These are phyloP conservation scores for Stenchaetothrips biformis DNA, from an alignment of 2,888 invertebrate genomes.

Conservation along the genomic window DNA sequence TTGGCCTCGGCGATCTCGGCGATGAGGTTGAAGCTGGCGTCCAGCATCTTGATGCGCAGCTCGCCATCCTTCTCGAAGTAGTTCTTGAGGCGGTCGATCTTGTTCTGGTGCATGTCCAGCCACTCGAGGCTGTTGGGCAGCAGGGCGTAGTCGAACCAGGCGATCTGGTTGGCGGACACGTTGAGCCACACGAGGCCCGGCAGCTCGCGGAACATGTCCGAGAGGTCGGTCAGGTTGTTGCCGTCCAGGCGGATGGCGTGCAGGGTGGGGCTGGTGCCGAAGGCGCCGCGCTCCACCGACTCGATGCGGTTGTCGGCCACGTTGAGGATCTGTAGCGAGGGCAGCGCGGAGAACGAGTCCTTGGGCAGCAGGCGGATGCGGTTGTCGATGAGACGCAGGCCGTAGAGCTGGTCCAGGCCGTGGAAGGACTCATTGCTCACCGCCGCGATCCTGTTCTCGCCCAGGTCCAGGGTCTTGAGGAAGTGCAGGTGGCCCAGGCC, in stretches of 20 bases:
- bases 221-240: constrained; percentile 71
- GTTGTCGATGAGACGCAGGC: constrained; percentile 74
- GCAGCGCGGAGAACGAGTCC: constrained; percentile 66
- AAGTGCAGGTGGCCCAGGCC: constrained; percentile 65
- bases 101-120: constrained; percentile 76
- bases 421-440: constrained; percentile 67
- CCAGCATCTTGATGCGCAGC: constrained; percentile 67
- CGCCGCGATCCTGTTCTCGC: constrained; percentile 71
- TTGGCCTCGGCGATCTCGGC: constrained; percentile 62
- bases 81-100: constrained; percentile 69
- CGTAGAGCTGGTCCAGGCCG: constrained; percentile 68
- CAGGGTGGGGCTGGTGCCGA: constrained; percentile 66
- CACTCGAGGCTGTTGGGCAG: constrained; percentile 70
- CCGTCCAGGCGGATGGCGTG: constrained; percentile 72
- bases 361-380: constrained; percentile 69
- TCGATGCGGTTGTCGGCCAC: constrained; percentile 73
- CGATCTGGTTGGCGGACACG: constrained; percentile 71
- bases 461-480: constrained; percentile 72
- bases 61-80: constrained; percentile 62
- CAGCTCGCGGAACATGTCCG: constrained; percentile 68
- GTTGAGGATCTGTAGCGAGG: constrained; percentile 71
- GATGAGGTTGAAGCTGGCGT: constrained; percentile 68
- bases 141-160: constrained; percentile 76
- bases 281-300: constrained; percentile 71
- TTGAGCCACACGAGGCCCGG: constrained; percentile 74